These are phyloP conservation scores for Saturnia pavonia DNA, from an alignment of 2,888 invertebrate species.

Conservation along the genomic window DNA sequence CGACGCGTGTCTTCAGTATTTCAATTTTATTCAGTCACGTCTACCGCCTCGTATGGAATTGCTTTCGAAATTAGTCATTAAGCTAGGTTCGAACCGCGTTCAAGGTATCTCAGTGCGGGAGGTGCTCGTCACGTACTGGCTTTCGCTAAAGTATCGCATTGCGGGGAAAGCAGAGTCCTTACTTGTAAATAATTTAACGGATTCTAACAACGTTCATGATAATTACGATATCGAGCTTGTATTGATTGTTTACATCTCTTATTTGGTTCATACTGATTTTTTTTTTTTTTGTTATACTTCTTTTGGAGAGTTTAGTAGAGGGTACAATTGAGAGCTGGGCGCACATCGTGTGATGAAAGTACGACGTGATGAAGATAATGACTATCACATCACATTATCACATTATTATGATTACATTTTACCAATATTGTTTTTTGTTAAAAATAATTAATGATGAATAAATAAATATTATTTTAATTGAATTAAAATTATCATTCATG, in stretches of 20 bases:
- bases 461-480: too few relatives aligned
- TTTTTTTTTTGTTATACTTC: too few relatives aligned
- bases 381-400: too few relatives aligned
- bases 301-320: too few relatives aligned
- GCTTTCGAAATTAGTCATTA: slow-evolving; percentile 45
- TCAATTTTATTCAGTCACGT: slow-evolving; percentile 26
- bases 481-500: too few relatives aligned
- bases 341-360: too few relatives aligned
- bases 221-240: slow-evolving; percentile 11
- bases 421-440: too few relatives aligned
- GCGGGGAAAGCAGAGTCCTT: slow-evolving; percentile 44
- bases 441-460: too few relatives aligned
- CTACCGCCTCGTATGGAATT: slow-evolving; percentile 26
- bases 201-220: slow-evolving; percentile 21
- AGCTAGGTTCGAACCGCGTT: slow-evolving; percentile 31
- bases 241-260: not conserved
- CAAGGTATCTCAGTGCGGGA: slow-evolving; percentile 32
- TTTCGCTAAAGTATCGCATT: slow-evolving; percentile 49
- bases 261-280: too few relatives aligned
- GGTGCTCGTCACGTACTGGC: slow-evolving; percentile 68
- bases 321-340: too few relatives aligned
- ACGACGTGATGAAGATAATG: too few relatives aligned
- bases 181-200: slow-evolving; percentile 23
- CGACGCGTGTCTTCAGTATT: slow-evolving; percentile 22
- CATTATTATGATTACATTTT: too few relatives aligned